These are phyloP conservation scores for Sternotherus odoratus DNA, from an alignment of 2,797 vertebrate genomes.

Conservation along the genomic window DNA sequence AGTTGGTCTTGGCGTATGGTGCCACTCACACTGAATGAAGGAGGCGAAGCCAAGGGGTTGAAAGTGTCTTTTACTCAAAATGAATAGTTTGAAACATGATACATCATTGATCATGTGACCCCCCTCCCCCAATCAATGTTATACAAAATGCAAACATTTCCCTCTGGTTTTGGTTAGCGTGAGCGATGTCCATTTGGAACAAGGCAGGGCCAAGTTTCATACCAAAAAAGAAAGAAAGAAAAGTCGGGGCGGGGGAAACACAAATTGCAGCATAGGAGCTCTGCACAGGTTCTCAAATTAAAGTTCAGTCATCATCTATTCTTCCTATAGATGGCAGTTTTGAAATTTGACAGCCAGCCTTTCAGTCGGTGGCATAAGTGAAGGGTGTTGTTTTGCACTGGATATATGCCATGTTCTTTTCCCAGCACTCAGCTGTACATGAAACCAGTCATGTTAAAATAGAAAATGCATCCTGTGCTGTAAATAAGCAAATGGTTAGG, in stretches of 20 bases:
- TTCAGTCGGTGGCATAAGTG: neutral
- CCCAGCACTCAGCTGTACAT: neutral
- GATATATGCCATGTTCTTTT: neutral
- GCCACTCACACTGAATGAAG: fast-evolving
- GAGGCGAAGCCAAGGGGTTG: neutral
- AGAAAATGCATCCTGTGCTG: neutral
- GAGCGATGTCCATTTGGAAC: neutral
- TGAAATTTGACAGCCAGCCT: neutral
- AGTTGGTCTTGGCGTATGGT: neutral
- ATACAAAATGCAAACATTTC: neutral
- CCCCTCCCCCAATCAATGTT: neutral
- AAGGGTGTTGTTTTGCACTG: neutral
- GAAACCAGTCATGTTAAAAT: neutral
- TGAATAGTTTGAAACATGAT: neutral
- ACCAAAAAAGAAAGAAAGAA: neutral
- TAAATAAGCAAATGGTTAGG: neutral
- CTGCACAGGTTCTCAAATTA: neutral
- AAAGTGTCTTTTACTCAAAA: constrained; percentile 30
- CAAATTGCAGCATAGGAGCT: neutral
- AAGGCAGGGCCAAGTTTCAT: neutral
- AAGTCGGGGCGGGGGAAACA: neutral
- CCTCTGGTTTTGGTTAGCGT: neutral
- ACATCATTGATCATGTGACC: neutral
- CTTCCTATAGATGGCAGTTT: neutral
- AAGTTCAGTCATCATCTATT: neutral